Base-by-base conservation (phyloP, 2,888 invertebrate species). In the Gryllus longicercus region DNA sequence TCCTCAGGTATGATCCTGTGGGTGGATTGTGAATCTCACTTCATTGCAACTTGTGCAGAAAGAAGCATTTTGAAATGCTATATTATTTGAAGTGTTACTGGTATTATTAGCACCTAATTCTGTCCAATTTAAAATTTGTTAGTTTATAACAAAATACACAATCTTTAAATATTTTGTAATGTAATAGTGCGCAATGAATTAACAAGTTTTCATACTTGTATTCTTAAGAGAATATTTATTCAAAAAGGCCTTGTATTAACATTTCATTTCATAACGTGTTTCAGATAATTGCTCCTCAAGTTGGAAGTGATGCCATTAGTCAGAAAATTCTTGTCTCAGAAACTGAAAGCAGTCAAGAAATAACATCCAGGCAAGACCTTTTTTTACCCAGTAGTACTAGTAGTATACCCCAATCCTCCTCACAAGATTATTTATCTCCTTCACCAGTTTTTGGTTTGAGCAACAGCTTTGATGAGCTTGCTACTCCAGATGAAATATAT, bases 401-500 rank as follows among this genome's bases (percentile, higher is more conserved):
- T 76, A 25, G 16, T n/a, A 77, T 50, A 18, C 51, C 80, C 12
- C 23, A 50, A 38, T 76, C 79, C 50, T 51, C 74, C 12, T 76
- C 81, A 21, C 83, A 88, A n/a, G 92, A 92, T 84, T 87, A 90
- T 0, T 86, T 91, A 0, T 91, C 91, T 0, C 90, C 91, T 0
- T 91, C 91, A 0, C 91, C 91, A 0, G 85, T 91, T 14, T 88
- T 88, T 79, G 89, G 88, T 0, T 89, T 88, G 83, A 86, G 86
- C 81, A 86, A 89, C 77, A 91, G 91, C 0, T 86, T 91, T 18
- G 92, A 92, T 81, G 90, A 90, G 80, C 83, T 90, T 80, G 88
- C 90, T 84, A 91, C 91, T 0, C 91, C 91, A 0, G 93, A 93
- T 79, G 92, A 93, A 79, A 92, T 92, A 51, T 89, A 88, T 78